Conservation (phyloP, 2,888 invertebrate species). For the Dusona sp. region DNA sequence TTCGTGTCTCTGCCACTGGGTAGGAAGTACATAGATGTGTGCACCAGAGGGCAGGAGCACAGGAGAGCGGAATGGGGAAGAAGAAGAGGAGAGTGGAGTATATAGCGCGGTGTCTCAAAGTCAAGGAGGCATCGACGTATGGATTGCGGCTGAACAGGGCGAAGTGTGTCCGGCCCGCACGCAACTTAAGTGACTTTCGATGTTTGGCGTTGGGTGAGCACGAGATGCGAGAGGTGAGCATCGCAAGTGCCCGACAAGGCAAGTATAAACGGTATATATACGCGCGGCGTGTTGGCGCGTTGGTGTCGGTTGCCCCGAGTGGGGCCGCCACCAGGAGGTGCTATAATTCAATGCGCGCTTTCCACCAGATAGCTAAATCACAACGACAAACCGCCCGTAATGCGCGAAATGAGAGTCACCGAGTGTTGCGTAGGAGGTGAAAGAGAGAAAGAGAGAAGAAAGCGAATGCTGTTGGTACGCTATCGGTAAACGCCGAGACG, state of each 20-base stretch:
- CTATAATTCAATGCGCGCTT: slow-evolving; percentile 76
- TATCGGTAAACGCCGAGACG: slow-evolving; percentile 54
- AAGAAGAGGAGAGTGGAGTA: slow-evolving; percentile 16
- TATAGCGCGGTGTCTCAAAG: slow-evolving; percentile 49
- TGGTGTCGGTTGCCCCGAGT: slow-evolving; percentile 43
- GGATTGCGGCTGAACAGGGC: slow-evolving; percentile 53
- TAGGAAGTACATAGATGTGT: slow-evolving; percentile 33
- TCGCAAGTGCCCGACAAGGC: slow-evolving; percentile 58
- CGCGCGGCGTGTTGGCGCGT: slow-evolving; percentile 56
- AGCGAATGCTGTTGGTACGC: slow-evolving; percentile 51
- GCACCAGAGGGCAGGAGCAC: slow-evolving; percentile 5
- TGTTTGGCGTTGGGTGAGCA: slow-evolving; percentile 79
- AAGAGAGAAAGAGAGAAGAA: slow-evolving; percentile 36
- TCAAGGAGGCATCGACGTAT: slow-evolving; percentile 63
- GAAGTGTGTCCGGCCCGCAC: slow-evolving; percentile 72
- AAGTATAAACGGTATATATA: slow-evolving; percentile 61
- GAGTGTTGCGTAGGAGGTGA: slow-evolving; percentile 56
- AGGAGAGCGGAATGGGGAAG: slow-evolving; percentile 16
- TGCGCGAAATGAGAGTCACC: slow-evolving; percentile 74
- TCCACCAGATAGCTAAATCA: slow-evolving; percentile 78
- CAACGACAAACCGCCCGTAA: slow-evolving; percentile 77
- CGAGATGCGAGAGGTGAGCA: slow-evolving; percentile 54
- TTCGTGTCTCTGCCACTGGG: slow-evolving; percentile 34
- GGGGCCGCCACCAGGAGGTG: slow-evolving; percentile 44
- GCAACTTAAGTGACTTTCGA: slow-evolving; percentile 84